A percentile compares a stretch with the other conserved stretches of the same genome.
Evolutionary conservation across 2,113 vertebrate genomes (phyloP).

Genomic region (Coryphaenoides rupestris): DNA sequence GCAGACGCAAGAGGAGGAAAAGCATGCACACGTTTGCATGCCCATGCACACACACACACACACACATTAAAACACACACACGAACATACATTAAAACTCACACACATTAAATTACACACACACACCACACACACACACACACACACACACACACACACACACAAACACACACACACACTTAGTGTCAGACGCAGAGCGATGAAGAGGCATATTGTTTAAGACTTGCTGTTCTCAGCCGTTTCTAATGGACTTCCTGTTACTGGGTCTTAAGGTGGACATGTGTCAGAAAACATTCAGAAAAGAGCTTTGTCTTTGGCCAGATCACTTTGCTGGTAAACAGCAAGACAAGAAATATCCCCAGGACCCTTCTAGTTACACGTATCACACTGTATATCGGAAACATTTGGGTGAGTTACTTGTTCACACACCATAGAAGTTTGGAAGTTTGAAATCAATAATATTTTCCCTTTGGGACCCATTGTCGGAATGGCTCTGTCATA

Average conservation of each 20-base stretch:
- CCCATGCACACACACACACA: background rate
- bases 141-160: background rate
- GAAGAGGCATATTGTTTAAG: slow-evolving; percentile 49
- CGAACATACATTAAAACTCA: too few species aligned
- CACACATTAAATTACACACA: background rate
- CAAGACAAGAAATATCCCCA: too few species aligned
- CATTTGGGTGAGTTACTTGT: too few species aligned
- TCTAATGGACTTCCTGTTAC: slow-evolving; percentile 53
- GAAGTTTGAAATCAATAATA: too few species aligned
- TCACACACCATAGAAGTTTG: too few species aligned
- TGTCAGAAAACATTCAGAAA: slow-evolving; percentile 52
- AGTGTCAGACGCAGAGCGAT: slow-evolving; percentile 13
- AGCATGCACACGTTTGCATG: slow-evolving; percentile 8
- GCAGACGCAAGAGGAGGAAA: too few species aligned
- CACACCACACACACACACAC: background rate
- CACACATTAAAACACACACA: background rate
- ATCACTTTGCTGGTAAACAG: too few species aligned
- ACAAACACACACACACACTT: slow-evolving; percentile 3
- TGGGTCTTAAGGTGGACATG: slow-evolving; percentile 35
- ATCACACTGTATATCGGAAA: too few species aligned
- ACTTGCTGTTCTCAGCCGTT: slow-evolving; percentile 49
- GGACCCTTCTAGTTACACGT: too few species aligned
- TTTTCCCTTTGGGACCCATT: too few species aligned
- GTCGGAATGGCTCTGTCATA: too few species aligned
- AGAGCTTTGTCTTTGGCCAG: slow-evolving; percentile 50